Evolutionary conservation across 2,797 vertebrate species (phyloP), one percentile per base, ranked within the genome.

Genomic region (Eulemur rubriventer): DNA sequence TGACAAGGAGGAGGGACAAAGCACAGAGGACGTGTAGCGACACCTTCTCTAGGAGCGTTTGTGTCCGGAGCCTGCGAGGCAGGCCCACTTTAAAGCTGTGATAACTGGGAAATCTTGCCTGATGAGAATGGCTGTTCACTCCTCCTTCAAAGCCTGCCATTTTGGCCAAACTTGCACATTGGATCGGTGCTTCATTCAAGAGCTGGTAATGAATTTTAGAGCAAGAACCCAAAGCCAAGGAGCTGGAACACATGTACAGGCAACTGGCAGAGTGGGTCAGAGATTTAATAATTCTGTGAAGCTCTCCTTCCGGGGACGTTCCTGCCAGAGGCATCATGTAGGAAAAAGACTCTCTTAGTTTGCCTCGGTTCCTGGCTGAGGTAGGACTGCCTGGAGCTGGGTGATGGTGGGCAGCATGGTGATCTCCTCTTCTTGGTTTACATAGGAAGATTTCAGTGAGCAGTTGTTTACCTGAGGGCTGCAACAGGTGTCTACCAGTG

Each of bases 1-100:
- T 97, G 97, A 96, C 97, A 97, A 93, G 43, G 97, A 97, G 52
- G 84, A 93, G 70, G 93, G 94, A 97, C 82, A 95, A 97, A 38
- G 57, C 70, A 38, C 48, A 28, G 82, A 95, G 16, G 92, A 93
- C 0, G 3, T 75, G 63, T 28, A 81, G 87, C 46, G 67, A 96
- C 95, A 95, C 46, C 87, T 95, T 97, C 94, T 96, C 95, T 83
- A 93, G 41, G 96, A 96, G 52, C 3, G 0, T 96, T 97, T 98
- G 94, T 96, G 94, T 96, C 95, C 82, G 41, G 38, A 98, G 84
- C 96, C 61, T 96, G 87, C 96, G 89, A 97, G 87, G 73, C 50
- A 33, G 9, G 1, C 86, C 82, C 93, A 94, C 91, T 93, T 86
- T 70, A 96, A 88, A 94, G 33, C 63, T 93, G 8, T 94, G 69